These are phyloP conservation scores for Orestias chungarensis DNA, from an alignment of 2,797 vertebrate genomes.

Conservation along the genomic window DNA sequence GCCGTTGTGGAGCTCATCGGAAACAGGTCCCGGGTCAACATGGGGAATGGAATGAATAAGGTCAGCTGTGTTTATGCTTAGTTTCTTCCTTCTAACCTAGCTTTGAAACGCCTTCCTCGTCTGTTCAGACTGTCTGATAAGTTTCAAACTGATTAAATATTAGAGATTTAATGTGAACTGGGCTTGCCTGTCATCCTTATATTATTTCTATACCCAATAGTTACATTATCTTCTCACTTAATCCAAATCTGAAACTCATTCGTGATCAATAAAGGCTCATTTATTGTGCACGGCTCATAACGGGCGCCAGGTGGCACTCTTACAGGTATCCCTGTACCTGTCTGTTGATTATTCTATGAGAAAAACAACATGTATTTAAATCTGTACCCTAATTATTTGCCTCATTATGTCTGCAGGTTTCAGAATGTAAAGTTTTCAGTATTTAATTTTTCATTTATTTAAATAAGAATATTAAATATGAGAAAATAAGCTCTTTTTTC, in stretches of 20 bases:
- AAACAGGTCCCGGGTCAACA: conserved; percentile 49
- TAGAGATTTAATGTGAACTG: no score
- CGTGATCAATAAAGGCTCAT: neutral
- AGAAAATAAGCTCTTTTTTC: no score
- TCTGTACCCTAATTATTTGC: neutral
- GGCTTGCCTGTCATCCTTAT: neutral
- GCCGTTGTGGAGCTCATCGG: conserved; percentile 19
- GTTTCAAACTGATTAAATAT: neutral
- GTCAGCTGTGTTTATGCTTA: conserved; percentile 63
- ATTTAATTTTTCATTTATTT: no score
- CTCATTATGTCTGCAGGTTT: no score
- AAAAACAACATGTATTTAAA: neutral
- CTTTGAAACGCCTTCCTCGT: neutral
- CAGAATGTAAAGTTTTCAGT: no score
- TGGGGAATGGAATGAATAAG: conserved; percentile 94
- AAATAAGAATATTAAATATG: neutral
- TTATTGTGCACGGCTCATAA: neutral
- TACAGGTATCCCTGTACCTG: neutral
- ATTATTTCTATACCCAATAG: neutral
- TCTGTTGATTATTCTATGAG: neutral
- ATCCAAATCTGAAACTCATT: neutral
- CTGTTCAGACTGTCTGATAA: neutral
- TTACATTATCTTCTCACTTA: neutral
- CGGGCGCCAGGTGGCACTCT: neutral
- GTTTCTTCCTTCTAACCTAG: neutral